Conservation (phyloP, 2,888 invertebrate genomes). For the Morpho achilles region DNA sequence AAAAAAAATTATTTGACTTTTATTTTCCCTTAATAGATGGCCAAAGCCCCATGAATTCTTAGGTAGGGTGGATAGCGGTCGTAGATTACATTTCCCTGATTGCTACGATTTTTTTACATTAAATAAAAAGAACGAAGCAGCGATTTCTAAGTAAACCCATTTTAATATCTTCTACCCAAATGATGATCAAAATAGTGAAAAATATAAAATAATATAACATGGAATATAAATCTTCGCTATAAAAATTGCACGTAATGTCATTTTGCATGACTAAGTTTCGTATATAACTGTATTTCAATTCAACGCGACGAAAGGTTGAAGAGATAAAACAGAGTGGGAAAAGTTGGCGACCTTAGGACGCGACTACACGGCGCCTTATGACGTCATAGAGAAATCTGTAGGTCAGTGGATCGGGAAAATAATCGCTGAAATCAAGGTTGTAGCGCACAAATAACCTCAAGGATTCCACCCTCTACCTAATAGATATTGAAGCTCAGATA, state of each 20-base stretch:
- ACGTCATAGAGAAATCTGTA: slow-evolving; percentile 52
- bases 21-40: too few species aligned
- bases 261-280: neutral
- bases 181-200: too few species aligned
- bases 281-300: slow-evolving; percentile 7
- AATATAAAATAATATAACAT: neutral
- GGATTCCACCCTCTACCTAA: slow-evolving; percentile 14
- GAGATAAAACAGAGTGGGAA: slow-evolving; percentile 26
- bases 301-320: slow-evolving; percentile 10
- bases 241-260: neutral
- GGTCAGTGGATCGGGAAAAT: slow-evolving; percentile 49
- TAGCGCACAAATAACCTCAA: slow-evolving; percentile 21
- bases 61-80: too few species aligned
- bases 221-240: neutral
- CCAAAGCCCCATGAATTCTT: too few species aligned
- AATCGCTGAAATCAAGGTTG: slow-evolving; percentile 48
- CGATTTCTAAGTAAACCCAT: too few species aligned
- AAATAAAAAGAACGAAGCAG: too few species aligned
- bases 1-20: too few species aligned
- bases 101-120: too few species aligned
- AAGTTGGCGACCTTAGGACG: slow-evolving; percentile 36
- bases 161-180: too few species aligned
- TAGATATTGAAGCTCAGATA: slow-evolving; percentile 4
- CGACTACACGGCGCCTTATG: slow-evolving; percentile 49
- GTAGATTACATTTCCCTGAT: too few species aligned